phyloP scores from a whole-genome alignment of 2,797 vertebrate genomes.

The Melanotaenia trifasciata region DNA sequence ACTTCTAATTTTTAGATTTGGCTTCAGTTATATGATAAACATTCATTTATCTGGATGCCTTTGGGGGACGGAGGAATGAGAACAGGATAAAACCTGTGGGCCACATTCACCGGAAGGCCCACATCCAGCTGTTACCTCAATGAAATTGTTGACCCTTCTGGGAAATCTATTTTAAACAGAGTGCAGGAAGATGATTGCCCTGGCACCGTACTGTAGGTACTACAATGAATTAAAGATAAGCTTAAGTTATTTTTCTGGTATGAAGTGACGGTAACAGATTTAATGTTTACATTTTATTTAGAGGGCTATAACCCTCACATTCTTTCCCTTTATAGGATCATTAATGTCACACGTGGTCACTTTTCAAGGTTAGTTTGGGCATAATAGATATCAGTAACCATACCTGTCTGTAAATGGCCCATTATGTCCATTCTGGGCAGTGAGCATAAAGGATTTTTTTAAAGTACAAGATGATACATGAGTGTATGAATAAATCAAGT shows the following conservation, averaged over 20 bases:
- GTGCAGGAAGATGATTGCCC: slow-evolving; percentile 56
- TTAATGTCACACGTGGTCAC: slow-evolving; percentile 48
- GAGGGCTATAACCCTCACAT: slow-evolving; percentile 51
- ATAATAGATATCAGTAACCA: not conserved
- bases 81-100: slow-evolving; percentile 18
- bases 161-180: slow-evolving; percentile 55
- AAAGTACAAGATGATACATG: not conserved
- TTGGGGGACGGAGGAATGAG: slow-evolving; percentile 8
- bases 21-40: slow-evolving; percentile 27
- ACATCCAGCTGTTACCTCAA: slow-evolving; percentile 58
- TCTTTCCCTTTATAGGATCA: slow-evolving; percentile 55
- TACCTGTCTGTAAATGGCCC: not conserved
- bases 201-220: slow-evolving; percentile 50
- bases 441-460: not conserved
- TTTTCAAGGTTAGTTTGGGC: slow-evolving; percentile 22
- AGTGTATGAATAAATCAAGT: no score
- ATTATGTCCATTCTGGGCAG: slow-evolving; percentile 9
- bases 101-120: slow-evolving; percentile 14
- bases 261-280: slow-evolving; percentile 73
- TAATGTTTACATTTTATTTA: slow-evolving; percentile 78
- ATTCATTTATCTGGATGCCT: slow-evolving; percentile 25
- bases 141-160: slow-evolving; percentile 55
- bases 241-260: slow-evolving; percentile 69
- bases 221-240: slow-evolving; percentile 81
- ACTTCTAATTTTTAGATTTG: slow-evolving; percentile 17